These are phyloP conservation scores for Pundamilia nyererei DNA, from an alignment of 2,113 vertebrate genomes.

Conservation along the genomic window DNA sequence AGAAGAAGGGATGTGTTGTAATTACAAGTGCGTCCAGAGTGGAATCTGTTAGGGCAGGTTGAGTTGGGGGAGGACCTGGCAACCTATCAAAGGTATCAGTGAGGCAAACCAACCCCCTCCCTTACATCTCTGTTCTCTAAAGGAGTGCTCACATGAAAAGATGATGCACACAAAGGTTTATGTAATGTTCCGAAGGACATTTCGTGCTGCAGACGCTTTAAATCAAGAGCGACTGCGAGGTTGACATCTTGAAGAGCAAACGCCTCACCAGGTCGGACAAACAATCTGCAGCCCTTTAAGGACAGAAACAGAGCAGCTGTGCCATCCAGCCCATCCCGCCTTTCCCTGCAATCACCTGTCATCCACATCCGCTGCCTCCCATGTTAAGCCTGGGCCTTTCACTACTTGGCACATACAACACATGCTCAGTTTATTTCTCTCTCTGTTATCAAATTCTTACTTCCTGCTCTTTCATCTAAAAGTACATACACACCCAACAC, in stretches of 20 bases:
- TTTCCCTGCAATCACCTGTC: constrained; percentile 44
- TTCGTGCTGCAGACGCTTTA: neutral
- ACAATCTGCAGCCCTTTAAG: neutral
- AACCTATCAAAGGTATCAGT: constrained; percentile 30
- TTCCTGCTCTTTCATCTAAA: constrained; percentile 32
- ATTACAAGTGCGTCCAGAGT: constrained; percentile 32
- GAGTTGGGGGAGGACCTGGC: constrained; percentile 11
- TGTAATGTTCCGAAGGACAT: neutral
- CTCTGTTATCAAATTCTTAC: neutral
- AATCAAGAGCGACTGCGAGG: neutral
- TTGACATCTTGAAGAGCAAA: neutral
- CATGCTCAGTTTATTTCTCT: neutral
- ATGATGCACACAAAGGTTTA: neutral
- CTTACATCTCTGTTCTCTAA: constrained; percentile 9
- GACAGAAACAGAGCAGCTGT: constrained; percentile 36
- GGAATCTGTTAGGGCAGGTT: constrained; percentile 62
- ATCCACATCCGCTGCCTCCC: constrained; percentile 20
- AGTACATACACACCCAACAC: neutral
- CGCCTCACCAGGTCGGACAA: constrained; percentile 21
- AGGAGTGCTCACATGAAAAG: neutral
- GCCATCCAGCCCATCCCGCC: neutral
- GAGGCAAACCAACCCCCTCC: neutral
- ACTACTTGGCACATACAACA: constrained; percentile 9
- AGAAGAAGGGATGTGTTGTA: constrained; percentile 25
- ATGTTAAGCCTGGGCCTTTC: constrained; percentile 26